Conservation (phyloP, 2,113 vertebrate genomes). For the Leucoraja erinaceus region DNA sequence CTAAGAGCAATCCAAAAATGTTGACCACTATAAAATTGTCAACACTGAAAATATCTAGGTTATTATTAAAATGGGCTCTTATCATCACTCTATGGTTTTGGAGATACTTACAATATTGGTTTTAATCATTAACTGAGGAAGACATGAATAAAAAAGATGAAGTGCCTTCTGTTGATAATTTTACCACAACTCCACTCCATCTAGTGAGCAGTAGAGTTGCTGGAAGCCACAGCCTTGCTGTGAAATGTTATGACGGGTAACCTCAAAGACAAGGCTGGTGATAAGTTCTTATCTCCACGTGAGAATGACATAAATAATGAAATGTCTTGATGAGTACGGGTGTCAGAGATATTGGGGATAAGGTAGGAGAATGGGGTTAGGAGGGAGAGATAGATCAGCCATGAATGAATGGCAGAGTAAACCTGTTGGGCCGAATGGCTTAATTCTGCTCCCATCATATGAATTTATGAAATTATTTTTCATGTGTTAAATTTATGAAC, state of each 20-base stretch:
- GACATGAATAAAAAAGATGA: neutral
- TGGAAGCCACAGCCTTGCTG: neutral
- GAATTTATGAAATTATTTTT: neutral
- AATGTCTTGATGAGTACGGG: too few relatives aligned
- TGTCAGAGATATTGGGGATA: too few relatives aligned
- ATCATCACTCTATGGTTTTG: neutral
- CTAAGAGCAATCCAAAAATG: neutral
- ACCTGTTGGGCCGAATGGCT: too few relatives aligned
- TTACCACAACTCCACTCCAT: neutral
- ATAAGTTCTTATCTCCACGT: neutral
- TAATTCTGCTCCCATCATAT: too few relatives aligned
- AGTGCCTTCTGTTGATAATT: neutral
- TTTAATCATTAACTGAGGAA: neutral
- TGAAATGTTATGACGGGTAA: neutral
- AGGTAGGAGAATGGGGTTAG: too few relatives aligned
- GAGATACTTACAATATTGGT: neutral
- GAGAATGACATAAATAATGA: neutral
- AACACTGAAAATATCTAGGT: neutral
- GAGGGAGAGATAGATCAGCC: too few relatives aligned
- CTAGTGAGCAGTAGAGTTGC: neutral
- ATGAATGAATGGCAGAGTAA: too few relatives aligned
- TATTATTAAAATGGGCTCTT: neutral
- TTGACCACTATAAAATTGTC: neutral
- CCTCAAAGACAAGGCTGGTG: neutral
- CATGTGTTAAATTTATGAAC: neutral